Evolutionary conservation across 2,797 vertebrate species (phyloP), one percentile per base, ranked within the genome.

Genomic region (Labroides dimidiatus): DNA sequence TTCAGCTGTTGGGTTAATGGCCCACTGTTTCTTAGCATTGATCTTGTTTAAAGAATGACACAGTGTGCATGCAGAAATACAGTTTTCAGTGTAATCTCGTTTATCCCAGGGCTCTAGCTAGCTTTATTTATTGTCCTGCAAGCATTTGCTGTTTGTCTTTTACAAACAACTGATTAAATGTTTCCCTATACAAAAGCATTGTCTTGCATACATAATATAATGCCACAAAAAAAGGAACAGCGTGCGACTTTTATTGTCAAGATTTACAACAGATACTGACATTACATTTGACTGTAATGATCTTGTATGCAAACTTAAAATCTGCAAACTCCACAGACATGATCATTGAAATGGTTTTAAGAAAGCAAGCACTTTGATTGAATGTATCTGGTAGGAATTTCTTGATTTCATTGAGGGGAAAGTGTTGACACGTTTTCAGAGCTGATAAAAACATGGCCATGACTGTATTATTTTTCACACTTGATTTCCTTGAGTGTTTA

Each of bases 1-100:
- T 62, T 78, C 17, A 69, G 33, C 42, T 15, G 51, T 4, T 37
- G 43, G 49, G 21, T 44, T 47, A 49, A 44, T 70, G 64, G 69
- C 24, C 33, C 1, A 7, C 30, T 59, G 37, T 41, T 56, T 53
- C 39, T 23, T n/a, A 58, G 61, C 43, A 49, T 44, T 69, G 43
- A 55, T 65, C 37, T 69, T 51, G 11, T 27, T 45, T 37, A 39
- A 45, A 20, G 11, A 77, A 52, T 41, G 50, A 17, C 16, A 14
- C 10, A 12, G 4, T 39, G 5, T 14, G 53, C 36, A 23, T 61
- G 39, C 30, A 63, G 62, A 9, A 65, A 67, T 62, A 44, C 43
- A 27, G 51, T 36, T 49, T 45, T 52, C 15, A 53, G 16, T 48
- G 27, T 17, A 5, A 48, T 58, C 23, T 37, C 12, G 17, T 24